Percentiles rank a stretch among this genome's conserved stretches.
phyloP scores from a whole-genome alignment of 2,797 vertebrate genomes.

The Tachyglossus aculeatus region DNA sequence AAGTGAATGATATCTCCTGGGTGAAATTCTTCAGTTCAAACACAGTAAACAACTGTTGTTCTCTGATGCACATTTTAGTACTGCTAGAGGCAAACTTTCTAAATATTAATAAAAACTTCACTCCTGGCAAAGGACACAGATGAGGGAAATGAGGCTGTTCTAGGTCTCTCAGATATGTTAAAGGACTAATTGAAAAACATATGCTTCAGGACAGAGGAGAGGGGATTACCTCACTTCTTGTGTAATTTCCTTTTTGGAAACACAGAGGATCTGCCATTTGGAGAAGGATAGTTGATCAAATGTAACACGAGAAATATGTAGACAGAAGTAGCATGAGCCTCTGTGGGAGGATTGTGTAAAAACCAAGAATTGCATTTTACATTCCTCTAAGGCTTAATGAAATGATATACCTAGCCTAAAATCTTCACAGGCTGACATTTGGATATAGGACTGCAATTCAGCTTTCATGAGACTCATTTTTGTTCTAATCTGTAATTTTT shows the following conservation, averaged over 20 bases:
- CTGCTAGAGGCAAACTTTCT: constrained; percentile 88
- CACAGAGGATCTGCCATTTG: neutral
- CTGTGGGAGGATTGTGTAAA: too few relatives aligned
- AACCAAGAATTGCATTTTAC: too few relatives aligned
- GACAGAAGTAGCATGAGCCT: too few relatives aligned
- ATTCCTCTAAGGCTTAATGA: too few relatives aligned
- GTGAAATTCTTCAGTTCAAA: constrained; percentile 88
- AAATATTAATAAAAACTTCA: constrained; percentile 78
- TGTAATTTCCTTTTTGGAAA: constrained; percentile 24
- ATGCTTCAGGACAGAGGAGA: constrained; percentile 11
- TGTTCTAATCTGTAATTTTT: too few relatives aligned
- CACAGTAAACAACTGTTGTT: constrained; percentile 91
- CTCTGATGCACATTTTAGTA: constrained; percentile 91
- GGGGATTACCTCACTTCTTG: constrained; percentile 14
- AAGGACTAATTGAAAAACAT: constrained; percentile 50
- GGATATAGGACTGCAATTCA: too few relatives aligned
- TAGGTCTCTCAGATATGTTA: constrained; percentile 43
- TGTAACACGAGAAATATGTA: neutral
- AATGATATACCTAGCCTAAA: too few relatives aligned
- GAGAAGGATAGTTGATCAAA: neutral
- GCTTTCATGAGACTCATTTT: too few relatives aligned
- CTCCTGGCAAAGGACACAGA: constrained; percentile 72
- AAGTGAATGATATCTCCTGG: constrained; percentile 81
- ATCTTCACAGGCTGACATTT: too few relatives aligned
- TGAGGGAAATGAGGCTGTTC: constrained; percentile 53